Percentiles rank a stretch among this genome's conserved stretches.
phyloP scores from a whole-genome alignment of 2,797 vertebrate genomes.

The Antrozous pallidus region DNA sequence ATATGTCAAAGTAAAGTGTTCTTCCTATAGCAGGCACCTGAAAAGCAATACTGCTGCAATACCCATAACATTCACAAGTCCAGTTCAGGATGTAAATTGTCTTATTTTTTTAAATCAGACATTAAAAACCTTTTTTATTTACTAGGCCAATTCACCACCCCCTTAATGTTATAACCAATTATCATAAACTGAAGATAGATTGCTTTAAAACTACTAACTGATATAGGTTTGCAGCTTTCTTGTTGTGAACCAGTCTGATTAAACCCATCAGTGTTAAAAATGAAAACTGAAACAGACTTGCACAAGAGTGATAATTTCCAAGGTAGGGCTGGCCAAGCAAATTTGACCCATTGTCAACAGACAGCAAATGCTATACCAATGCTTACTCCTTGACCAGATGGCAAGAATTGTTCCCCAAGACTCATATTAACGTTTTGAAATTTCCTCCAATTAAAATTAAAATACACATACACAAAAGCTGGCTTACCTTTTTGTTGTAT shows the following conservation, averaged over 20 bases:
- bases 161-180: not conserved
- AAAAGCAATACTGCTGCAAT: not conserved
- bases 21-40: not conserved
- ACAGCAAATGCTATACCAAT: not conserved
- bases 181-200: not conserved
- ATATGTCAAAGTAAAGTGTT: not conserved
- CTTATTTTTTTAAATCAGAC: not conserved
- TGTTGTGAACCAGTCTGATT: not conserved
- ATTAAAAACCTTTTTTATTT: not conserved
- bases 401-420: not conserved
- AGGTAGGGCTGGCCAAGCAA: not conserved
- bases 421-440: not conserved
- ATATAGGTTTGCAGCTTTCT: not conserved
- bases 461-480: not conserved
- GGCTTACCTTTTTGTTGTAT: not conserved
- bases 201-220: not conserved
- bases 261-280: slow-evolving; percentile 22
- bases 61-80: not conserved
- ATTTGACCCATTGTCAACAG: not conserved
- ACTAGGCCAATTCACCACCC: not conserved
- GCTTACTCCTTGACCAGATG: slow-evolving; percentile 19
- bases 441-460: not conserved
- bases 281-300: slow-evolving; percentile 36
- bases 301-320: not conserved
- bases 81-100: not conserved